phyloP scores from a whole-genome alignment of 2,113 vertebrate genomes.

The Silurus meridionalis region DNA sequence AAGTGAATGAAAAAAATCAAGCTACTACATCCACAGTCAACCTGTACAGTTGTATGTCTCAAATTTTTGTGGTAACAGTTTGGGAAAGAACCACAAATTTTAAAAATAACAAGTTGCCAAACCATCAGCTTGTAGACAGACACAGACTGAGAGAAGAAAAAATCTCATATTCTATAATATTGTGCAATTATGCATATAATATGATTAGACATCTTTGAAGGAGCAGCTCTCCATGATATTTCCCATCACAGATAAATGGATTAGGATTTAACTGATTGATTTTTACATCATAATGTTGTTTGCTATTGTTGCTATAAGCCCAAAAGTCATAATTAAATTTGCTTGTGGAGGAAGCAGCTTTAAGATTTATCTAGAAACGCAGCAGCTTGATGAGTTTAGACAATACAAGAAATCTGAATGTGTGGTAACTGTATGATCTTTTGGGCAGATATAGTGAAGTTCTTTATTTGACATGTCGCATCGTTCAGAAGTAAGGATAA shows the following conservation, averaged over 20 bases:
- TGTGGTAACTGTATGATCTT: not conserved
- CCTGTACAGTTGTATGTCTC: too few relatives aligned
- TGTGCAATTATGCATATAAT: slow-evolving; percentile 5
- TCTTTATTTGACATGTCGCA: not conserved
- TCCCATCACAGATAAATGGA: slow-evolving; percentile 3
- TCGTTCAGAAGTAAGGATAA: not conserved
- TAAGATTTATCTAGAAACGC: not conserved
- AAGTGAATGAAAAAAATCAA: too few relatives aligned
- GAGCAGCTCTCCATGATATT: not conserved
- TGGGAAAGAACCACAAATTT: slow-evolving; percentile 18
- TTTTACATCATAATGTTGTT: not conserved
- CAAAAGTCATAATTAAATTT: slow-evolving; percentile 1
- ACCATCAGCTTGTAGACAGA: slow-evolving; percentile 36
- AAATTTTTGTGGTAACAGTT: too few relatives aligned
- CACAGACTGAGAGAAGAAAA: slow-evolving; percentile 17
- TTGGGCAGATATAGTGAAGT: not conserved
- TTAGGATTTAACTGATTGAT: not conserved
- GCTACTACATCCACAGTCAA: too few relatives aligned
- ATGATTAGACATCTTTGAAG: not conserved
- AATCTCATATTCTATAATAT: slow-evolving; percentile 18
- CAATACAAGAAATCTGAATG: not conserved
- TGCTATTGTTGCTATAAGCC: not conserved
- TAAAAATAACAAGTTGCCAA: slow-evolving; percentile 36
- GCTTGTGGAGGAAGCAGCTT: not conserved
- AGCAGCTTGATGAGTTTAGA: not conserved